Conservation (phyloP, 1,140 invertebrate genomes). For the Tetragonula clypearis region DNA sequence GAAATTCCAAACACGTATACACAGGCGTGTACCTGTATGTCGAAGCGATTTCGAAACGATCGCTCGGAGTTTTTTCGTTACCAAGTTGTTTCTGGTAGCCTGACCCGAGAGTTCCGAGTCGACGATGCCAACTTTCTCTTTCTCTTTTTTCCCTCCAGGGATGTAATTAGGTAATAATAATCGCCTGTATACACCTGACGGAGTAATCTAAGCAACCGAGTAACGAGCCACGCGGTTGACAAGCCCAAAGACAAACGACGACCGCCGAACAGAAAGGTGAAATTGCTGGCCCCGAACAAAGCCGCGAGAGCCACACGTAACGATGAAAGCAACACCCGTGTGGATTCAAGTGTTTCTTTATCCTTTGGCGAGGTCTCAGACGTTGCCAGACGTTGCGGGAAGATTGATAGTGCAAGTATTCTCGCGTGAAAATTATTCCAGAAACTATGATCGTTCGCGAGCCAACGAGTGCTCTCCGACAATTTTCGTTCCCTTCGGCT, state of each 20-base stretch:
- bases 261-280: background rate
- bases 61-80: background rate
- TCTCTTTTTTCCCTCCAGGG: background rate
- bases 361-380: background rate
- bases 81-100: too few species aligned
- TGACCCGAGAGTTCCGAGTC: background rate
- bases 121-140: background rate
- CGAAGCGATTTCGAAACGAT: background rate
- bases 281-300: slow-evolving; percentile 32
- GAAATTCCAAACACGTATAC: too few species aligned
- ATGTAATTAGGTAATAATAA: slow-evolving; percentile 14
- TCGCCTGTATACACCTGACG: background rate
- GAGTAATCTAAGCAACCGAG: background rate
- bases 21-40: background rate
- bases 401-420: slow-evolving; percentile 43
- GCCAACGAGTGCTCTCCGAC: too few species aligned
- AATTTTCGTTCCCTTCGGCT: background rate
- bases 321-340: background rate
- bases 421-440: background rate
- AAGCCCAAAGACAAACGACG: slow-evolving; percentile 16
- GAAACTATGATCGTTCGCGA: slow-evolving; percentile 31
- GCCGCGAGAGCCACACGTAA: background rate
- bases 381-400: slow-evolving; percentile 13
- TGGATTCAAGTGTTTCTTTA: slow-evolving; percentile 46
- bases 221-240: background rate